Evolutionary conservation across 2,888 invertebrate genomes (phyloP), one percentile per base, ranked within the genome.

Genomic region (Gymnosoma rotundatum): DNA sequence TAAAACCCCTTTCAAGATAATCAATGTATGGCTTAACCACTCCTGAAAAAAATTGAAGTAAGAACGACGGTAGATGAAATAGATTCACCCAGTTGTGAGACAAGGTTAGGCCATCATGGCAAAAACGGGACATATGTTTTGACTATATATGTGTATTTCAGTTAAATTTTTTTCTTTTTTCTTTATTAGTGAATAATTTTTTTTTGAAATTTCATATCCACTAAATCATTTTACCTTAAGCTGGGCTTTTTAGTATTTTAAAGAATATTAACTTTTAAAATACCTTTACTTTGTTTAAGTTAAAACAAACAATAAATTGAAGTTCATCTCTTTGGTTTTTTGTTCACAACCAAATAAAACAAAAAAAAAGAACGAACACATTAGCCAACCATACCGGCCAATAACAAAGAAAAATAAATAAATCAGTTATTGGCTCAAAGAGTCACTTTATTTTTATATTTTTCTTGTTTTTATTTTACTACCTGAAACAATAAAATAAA

Each of bases 181-280:
- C 45, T 36, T 72, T 52, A 1, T 64, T 36, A 45, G 10, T 60
- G n/a, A 20, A 61, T 18, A 64, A 18, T 18, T 64, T 20, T 61
- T 42, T 63, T 54, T 61, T 56, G 32, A 79, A 54, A 63, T 54
- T 79, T 72, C 56, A 64, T 72, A 72, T 72, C 36, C 70, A 25
- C 25, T 81, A 84, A 81, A 84, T 81, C 83, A 84, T 84, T 76
- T 78, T 32, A 76, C 63, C 72, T 74, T 84, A 84, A 84, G 83
- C 81, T 60, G 81, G 81, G 36, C 21, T 32, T 60, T 81, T 81
- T 52, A 52, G 54, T 50, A 50, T 66, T 67, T 60, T 72, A 20
- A 76, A 74, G 81, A 81, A 75, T 78, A 81, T 74, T 78, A n/a
- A n/a, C n/a, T n/a, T n/a, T n/a, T n/a, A n/a, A 73, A 81, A 81